Conservation (phyloP, 2,888 invertebrate genomes). For the Mactromeris polynyma region DNA sequence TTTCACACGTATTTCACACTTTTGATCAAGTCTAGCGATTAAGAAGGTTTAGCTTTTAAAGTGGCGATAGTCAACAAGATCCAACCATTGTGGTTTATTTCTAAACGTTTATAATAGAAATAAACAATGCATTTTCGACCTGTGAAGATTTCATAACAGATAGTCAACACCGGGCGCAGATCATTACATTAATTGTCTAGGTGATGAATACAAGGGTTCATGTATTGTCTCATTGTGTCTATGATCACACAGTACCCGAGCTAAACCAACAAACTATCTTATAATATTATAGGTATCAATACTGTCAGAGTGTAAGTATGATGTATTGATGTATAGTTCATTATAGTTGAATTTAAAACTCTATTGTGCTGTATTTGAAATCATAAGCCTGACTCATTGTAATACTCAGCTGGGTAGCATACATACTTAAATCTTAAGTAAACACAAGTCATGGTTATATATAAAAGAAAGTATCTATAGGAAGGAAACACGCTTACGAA, state of each 20-base stretch:
- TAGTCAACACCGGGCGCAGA: background rate
- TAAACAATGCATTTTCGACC: conserved; percentile 9
- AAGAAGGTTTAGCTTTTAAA: background rate
- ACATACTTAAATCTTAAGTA: background rate
- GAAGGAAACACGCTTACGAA: background rate
- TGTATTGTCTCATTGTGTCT: background rate
- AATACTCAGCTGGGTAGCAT: background rate
- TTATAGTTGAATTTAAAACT: background rate
- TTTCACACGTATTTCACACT: conserved; percentile 25
- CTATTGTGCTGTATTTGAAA: background rate
- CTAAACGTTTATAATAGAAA: conserved; percentile 16
- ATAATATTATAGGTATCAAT: background rate
- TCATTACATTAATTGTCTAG: background rate
- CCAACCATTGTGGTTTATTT: background rate
- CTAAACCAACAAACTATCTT: background rate
- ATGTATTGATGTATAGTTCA: background rate
- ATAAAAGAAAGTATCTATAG: background rate
- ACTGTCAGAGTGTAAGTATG: background rate
- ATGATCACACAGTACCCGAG: background rate
- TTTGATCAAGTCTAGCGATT: conserved; percentile 24
- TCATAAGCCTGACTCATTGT: background rate
- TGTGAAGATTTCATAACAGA: conserved; percentile 15
- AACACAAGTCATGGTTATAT: background rate
- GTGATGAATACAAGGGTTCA: background rate
- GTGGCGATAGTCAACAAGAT: conserved; percentile 19